Evolutionary conservation across 2,888 invertebrate genomes (phyloP), one percentile per base, ranked within the genome.

Genomic region (Thymelicus acteon): DNA sequence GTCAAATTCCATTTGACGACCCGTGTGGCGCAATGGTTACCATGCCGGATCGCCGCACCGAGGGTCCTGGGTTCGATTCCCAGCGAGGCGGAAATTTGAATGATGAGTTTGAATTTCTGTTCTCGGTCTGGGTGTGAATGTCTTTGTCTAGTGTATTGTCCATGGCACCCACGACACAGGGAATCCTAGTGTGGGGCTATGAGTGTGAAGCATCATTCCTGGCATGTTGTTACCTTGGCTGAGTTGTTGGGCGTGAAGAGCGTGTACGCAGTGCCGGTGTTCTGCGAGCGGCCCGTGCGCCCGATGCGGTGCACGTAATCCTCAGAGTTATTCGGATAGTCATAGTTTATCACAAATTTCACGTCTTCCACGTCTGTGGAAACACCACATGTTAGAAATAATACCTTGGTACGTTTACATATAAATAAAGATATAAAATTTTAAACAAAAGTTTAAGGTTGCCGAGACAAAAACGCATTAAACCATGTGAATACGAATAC

Each of bases 301-400:
- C 99, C 99, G 86, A 99, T 99, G 75, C 99, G 97, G 83, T 98
- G 98, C 75, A 99, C 98, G 93, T 99, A 99, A 93, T 99, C 99
- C 94, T 99, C 99, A 4, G 98, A 98, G 90, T 98, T 98, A 87
- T 97, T 97, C 71, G 99, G 99, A 92, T 98, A 99, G 94, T 99
- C 99, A 95, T 97, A 98, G 95, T 99, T 99, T 95, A 99, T 98
- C 83, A 99, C 99, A 95, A 98, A 99, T 95, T 99, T 98, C 88
- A 99, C 98, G 95, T 99, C 99, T 90, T 99, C 98, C 91, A 99
- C 99, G 96, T 99, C 99, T 99, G 95, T 78, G 65, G 37, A 67
- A 4, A 48, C 13, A 7, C 13, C 31, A 49, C 37, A 24, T 44
- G 12, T 68, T 52, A 68, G 7, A 15, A 31, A 31, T 31, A 31